Base-by-base conservation (phyloP, 2,797 vertebrate genomes). In the Pipistrellus nathusii region DNA sequence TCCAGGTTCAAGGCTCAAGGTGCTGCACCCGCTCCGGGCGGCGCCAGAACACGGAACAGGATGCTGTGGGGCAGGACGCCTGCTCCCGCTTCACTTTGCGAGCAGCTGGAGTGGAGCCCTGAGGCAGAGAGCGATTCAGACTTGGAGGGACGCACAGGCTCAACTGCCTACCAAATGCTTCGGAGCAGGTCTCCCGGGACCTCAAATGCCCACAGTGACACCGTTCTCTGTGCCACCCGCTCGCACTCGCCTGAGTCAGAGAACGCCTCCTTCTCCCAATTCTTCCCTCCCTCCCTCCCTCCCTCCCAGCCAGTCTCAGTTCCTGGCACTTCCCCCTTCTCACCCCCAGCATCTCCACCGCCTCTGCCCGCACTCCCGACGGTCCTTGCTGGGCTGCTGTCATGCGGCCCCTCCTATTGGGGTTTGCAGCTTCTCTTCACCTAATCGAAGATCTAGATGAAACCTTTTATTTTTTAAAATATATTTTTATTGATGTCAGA, bases 301-400 rank as follows among this genome's bases (percentile, higher is more conserved):
- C 4, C 41, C 17, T 17, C 35, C 7, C 69, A n/a, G 23, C 51
- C 48, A 55, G 5, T 30, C 53, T n/a, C 14, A 10, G 3, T 38
- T 66, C n/a, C n/a, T 46, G 6, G 13, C 7, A 2, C 15, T 17
- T 17, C 8, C 14, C 6, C 62, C 30, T 15, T 2, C 25, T 27
- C 27, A 0, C 59, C 59, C 5, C 25, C 11, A 5, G 57, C 25
- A 27, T 1, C 57, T 12, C 23, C 57, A 5, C 25, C 11, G 1
- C 25, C 6, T 27, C 51, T 2, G 17, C n/a, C 25, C 3, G 92
- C 15, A 20, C 12, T 30, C 57, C 30, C 68, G 6, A 32, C 32
- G 1, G 51, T 53, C 51, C 21, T 30, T 18, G 11, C 73, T 55
- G 5, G 27, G 27, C 23, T 23, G 46, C 35, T 68, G 32, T 30